Percentiles rank a stretch among this genome's conserved stretches.
phyloP scores from a whole-genome alignment of 2,797 vertebrate genomes.

The Macropodus opercularis region DNA sequence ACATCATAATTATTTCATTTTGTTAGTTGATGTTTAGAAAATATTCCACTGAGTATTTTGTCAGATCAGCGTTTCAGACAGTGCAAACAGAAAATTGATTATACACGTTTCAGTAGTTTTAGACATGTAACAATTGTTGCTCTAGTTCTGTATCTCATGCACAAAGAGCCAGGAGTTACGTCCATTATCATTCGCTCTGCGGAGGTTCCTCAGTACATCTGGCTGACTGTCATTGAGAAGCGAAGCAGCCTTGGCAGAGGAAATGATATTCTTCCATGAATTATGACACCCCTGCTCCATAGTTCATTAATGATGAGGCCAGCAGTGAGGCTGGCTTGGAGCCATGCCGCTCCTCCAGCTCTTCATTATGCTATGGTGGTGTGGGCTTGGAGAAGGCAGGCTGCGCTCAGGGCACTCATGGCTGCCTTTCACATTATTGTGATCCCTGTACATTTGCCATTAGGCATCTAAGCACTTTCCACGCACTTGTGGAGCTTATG shows the following conservation, averaged over 20 bases:
- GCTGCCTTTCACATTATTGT: constrained; percentile 64
- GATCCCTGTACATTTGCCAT: constrained; percentile 63
- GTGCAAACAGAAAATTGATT: too few species aligned
- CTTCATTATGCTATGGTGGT: constrained; percentile 43
- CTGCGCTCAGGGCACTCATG: constrained; percentile 33
- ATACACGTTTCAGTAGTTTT: background rate
- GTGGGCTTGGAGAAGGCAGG: constrained; percentile 31
- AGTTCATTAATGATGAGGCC: constrained; percentile 52
- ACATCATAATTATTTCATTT: constrained; percentile 11
- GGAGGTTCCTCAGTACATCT: constrained; percentile 1
- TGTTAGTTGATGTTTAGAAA: constrained; percentile 27
- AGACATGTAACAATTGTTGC: background rate
- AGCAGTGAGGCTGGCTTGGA: constrained; percentile 37
- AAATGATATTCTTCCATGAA: constrained; percentile 29
- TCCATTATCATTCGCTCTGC: background rate
- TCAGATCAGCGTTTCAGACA: constrained; percentile 31
- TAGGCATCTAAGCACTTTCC: constrained; percentile 43
- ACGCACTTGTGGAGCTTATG: constrained; percentile 15
- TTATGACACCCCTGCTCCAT: constrained; percentile 27
- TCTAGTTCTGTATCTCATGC: background rate
- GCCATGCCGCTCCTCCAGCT: constrained; percentile 38
- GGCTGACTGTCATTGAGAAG: constrained; percentile 5
- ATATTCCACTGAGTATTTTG: constrained; percentile 18
- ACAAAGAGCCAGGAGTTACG: constrained; percentile 3
- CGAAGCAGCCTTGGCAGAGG: constrained; percentile 17